Evolutionary conservation across 2,113 vertebrate species (phyloP).

Genomic region (Hippocampus zosterae): DNA sequence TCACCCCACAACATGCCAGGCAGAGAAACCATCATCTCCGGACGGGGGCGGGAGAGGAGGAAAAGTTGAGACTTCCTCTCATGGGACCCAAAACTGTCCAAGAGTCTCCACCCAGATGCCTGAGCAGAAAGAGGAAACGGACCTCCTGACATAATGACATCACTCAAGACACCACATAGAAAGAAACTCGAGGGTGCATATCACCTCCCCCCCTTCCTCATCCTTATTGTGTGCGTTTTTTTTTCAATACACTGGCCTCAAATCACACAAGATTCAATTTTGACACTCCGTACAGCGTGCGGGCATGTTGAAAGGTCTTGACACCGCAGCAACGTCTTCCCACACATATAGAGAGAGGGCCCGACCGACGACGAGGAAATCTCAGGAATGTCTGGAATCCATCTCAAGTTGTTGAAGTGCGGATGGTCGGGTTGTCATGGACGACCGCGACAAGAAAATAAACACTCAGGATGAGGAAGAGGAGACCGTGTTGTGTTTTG

Average conservation of each 20-base stretch:
- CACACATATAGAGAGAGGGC: conserved; percentile 22
- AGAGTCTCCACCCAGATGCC: conserved; percentile 32
- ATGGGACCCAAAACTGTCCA: background rate
- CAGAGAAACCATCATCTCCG: background rate
- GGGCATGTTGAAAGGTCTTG: too few relatives aligned
- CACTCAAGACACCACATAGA: conserved; percentile 12
- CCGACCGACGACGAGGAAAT: background rate
- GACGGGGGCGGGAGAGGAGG: conserved; percentile 35
- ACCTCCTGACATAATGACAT: conserved; percentile 2
- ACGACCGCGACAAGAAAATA: conserved; percentile 22
- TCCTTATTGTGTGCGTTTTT: too few relatives aligned
- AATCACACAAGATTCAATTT: too few relatives aligned
- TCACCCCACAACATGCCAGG: too few relatives aligned
- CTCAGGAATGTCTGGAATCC: conserved; percentile 65
- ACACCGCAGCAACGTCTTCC: conserved; percentile 4
- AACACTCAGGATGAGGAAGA: background rate
- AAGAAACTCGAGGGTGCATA: background rate
- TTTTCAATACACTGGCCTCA: too few relatives aligned
- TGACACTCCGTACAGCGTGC: background rate
- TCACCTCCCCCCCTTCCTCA: background rate
- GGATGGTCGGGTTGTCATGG: conserved; percentile 9
- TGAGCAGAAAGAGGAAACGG: conserved; percentile 22
- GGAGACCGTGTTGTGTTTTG: background rate
- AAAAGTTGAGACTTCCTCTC: conserved; percentile 54
- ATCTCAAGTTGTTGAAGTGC: conserved; percentile 27